Conservation (phyloP, 2,797 vertebrate species). For the Tiaroga cobitis region DNA sequence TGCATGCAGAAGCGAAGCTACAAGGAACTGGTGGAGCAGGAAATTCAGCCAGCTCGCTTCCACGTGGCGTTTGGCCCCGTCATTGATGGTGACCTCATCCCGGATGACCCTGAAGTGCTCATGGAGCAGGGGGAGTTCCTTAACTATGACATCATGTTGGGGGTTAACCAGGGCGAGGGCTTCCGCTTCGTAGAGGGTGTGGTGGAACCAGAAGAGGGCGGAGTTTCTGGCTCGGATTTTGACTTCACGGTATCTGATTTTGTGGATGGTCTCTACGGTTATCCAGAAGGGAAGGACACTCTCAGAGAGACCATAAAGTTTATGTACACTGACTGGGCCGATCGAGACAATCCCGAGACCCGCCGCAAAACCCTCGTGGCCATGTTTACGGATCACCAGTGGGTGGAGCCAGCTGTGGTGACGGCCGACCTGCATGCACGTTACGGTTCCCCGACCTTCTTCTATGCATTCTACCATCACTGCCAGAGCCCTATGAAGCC, state of each 20-base stretch:
- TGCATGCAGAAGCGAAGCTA: slow-evolving; percentile 82
- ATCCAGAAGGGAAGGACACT: slow-evolving; percentile 97
- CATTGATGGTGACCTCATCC: slow-evolving; percentile 98
- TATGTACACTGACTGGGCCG: slow-evolving; percentile 99
- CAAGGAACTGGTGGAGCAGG: slow-evolving; percentile 94
- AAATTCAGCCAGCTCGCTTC: slow-evolving; percentile 96
- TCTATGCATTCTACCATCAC: slow-evolving; percentile 99
- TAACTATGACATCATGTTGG: slow-evolving; percentile 99
- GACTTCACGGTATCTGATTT: slow-evolving; percentile 98
- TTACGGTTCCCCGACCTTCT: slow-evolving; percentile 97
- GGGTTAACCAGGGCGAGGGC: slow-evolving; percentile 97
- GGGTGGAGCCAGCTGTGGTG: slow-evolving; percentile 97
- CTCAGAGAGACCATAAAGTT: slow-evolving; percentile 98
- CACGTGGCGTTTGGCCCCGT: slow-evolving; percentile 97
- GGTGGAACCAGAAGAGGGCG: slow-evolving; percentile 94
- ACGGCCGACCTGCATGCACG: slow-evolving; percentile 96
- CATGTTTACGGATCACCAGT: slow-evolving; percentile 98
- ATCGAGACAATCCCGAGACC: slow-evolving; percentile 97
- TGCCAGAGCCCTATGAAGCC: slow-evolving; percentile 99
- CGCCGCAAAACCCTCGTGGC: slow-evolving; percentile 97
- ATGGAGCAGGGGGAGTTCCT: slow-evolving; percentile 99
- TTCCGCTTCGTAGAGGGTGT: slow-evolving; percentile 97
- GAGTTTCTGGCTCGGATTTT: slow-evolving; percentile 87
- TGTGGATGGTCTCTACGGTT: slow-evolving; percentile 97
- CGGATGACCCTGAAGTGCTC: slow-evolving; percentile 96